Evolutionary conservation across 2,113 vertebrate species (phyloP).

Genomic region (Triplophysa rosa): DNA sequence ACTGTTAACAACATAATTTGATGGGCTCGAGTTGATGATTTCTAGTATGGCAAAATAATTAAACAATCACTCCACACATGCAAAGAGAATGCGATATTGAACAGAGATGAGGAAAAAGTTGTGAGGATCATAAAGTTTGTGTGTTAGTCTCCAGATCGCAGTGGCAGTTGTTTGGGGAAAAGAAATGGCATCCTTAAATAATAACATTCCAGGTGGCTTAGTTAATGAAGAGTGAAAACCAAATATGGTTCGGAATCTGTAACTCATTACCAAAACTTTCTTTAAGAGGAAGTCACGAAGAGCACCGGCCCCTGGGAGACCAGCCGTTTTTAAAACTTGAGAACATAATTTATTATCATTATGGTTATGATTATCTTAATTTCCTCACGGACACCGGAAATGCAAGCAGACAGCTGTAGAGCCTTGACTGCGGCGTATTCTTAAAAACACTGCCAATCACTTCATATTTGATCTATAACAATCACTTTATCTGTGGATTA

Average conservation of each 20-base stretch:
- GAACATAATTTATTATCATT: constrained; percentile 53
- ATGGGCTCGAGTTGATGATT: constrained; percentile 30
- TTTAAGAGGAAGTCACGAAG: constrained; percentile 74
- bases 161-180: constrained; percentile 80
- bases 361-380: constrained; percentile 52
- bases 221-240: constrained; percentile 84
- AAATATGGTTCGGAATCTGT: constrained; percentile 81
- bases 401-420: constrained; percentile 44
- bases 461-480: constrained; percentile 35
- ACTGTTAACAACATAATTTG: constrained; percentile 4
- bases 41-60: constrained; percentile 19
- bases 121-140: constrained; percentile 77
- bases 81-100: not conserved
- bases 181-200: constrained; percentile 76
- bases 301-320: constrained; percentile 66
- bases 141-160: constrained; percentile 69
- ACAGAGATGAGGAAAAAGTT: constrained; percentile 62
- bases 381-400: constrained; percentile 46
- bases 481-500: constrained; percentile 37
- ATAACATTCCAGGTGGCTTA: constrained; percentile 83
- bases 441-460: constrained; percentile 36
- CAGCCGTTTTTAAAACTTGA: constrained; percentile 52
- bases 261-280: constrained; percentile 78
- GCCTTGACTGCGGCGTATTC: constrained; percentile 27
- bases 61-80: constrained; percentile 13